Evolutionary conservation across 2,888 invertebrate genomes (phyloP).

Genomic region (Parnassius mnemosyne): DNA sequence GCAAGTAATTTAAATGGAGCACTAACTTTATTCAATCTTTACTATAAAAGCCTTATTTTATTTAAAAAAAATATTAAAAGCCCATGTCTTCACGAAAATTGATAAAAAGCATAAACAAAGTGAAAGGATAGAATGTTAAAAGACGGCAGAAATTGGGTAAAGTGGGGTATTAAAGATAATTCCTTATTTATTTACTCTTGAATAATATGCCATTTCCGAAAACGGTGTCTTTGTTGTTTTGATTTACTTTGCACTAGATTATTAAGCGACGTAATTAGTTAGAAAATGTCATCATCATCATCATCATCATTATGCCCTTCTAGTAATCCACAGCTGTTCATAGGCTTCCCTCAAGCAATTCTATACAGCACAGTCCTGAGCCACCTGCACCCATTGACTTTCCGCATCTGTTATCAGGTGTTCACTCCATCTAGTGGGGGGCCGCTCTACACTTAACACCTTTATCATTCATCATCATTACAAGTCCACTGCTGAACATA

Average conservation of each 20-base stretch:
- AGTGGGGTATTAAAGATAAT: slow-evolving; percentile 14
- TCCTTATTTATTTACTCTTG: slow-evolving; percentile 4
- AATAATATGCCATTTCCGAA: slow-evolving; percentile 4
- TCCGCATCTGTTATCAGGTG: too few relatives aligned
- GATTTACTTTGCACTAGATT: neutral
- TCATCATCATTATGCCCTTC: too few relatives aligned
- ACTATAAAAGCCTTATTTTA: neutral
- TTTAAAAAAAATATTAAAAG: slow-evolving; percentile 5
- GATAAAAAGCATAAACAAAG: slow-evolving; percentile 27
- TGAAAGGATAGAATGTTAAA: slow-evolving; percentile 17
- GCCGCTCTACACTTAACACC: too few relatives aligned
- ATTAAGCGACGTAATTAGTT: neutral
- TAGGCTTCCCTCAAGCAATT: too few relatives aligned
- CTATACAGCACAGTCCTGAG: too few relatives aligned
- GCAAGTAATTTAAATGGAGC: too few relatives aligned
- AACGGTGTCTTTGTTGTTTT: neutral
- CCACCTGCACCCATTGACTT: too few relatives aligned
- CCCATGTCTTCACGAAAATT: slow-evolving; percentile 14
- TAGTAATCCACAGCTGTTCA: too few relatives aligned
- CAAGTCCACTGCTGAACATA: too few relatives aligned
- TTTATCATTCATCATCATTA: too few relatives aligned
- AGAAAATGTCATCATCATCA: too few relatives aligned
- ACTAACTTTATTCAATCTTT: neutral
- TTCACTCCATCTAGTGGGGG: too few relatives aligned
- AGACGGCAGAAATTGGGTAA: slow-evolving; percentile 16